phyloP scores from a whole-genome alignment of 2,888 invertebrate species.

The Bombylius discolor region DNA sequence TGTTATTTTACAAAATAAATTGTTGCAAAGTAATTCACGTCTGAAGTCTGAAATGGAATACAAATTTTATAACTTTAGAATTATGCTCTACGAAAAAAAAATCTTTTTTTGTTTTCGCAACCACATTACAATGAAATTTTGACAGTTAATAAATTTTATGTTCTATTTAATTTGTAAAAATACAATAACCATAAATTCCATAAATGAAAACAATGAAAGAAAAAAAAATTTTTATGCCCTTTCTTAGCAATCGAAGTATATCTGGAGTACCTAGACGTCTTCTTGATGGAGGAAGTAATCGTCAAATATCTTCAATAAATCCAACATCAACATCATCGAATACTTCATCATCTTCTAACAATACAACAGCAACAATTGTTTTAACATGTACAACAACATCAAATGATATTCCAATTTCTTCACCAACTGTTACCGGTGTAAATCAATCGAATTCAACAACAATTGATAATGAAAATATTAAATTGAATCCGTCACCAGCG shows the following conservation, averaged over 20 bases:
- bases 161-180: too few relatives aligned
- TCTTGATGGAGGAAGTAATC: conserved; percentile 30
- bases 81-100: too few relatives aligned
- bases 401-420: conserved; percentile 2
- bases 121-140: too few relatives aligned
- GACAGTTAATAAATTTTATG: too few relatives aligned
- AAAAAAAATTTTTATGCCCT: too few relatives aligned
- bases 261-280: conserved; percentile 36
- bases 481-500: conserved; percentile 33
- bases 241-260: conserved; percentile 22
- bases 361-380: not conserved
- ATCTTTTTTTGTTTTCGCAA: too few relatives aligned
- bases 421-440: conserved; percentile 17
- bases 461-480: conserved; percentile 28
- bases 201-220: too few relatives aligned
- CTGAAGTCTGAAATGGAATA: too few relatives aligned
- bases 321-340: conserved; percentile 12
- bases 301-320: conserved; percentile 24
- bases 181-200: too few relatives aligned
- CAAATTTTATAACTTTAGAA: too few relatives aligned
- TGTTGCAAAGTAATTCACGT: too few relatives aligned
- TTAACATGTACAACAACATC: conserved; percentile 2
- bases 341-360: not conserved
- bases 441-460: conserved; percentile 15
- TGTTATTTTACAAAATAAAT: too few relatives aligned